Percentiles rank a stretch among this genome's conserved stretches.
Conservation (phyloP, 2,113 vertebrate species). For the Caretta caretta region DNA sequence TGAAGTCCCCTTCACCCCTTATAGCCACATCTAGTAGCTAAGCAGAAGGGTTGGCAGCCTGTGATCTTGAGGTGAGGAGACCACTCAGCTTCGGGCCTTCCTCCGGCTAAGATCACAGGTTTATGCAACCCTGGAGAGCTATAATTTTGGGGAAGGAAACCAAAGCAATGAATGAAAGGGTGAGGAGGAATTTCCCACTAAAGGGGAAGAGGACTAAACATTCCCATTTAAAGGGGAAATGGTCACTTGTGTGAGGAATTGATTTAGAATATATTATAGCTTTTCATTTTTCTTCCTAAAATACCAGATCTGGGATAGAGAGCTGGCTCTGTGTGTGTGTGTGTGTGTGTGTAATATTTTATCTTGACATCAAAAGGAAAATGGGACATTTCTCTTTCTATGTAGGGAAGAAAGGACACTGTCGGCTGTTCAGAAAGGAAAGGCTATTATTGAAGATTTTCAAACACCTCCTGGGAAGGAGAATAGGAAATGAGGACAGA, state of each 20-base stretch:
- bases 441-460: conserved; percentile 20
- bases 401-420: not conserved
- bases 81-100: not conserved
- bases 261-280: not conserved
- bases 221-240: not conserved
- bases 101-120: not conserved
- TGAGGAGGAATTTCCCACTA: not conserved
- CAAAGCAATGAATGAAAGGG: not conserved
- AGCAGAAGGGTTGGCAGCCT: not conserved
- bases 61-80: not conserved
- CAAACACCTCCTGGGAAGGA: conserved; percentile 28
- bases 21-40: too few relatives aligned
- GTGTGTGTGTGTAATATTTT: not conserved
- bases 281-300: conserved; percentile 17
- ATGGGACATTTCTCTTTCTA: not conserved
- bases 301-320: conserved; percentile 16
- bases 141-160: not conserved
- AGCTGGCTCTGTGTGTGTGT: conserved; percentile 21
- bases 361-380: conserved; percentile 27
- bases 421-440: not conserved
- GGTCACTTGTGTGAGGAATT: not conserved
- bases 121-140: not conserved
- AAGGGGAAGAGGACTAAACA: not conserved
- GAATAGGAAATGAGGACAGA: not conserved
- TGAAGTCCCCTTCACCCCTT: not conserved